Base-by-base conservation (phyloP, 2,797 vertebrate genomes). In the Malacoctenus gilli region DNA sequence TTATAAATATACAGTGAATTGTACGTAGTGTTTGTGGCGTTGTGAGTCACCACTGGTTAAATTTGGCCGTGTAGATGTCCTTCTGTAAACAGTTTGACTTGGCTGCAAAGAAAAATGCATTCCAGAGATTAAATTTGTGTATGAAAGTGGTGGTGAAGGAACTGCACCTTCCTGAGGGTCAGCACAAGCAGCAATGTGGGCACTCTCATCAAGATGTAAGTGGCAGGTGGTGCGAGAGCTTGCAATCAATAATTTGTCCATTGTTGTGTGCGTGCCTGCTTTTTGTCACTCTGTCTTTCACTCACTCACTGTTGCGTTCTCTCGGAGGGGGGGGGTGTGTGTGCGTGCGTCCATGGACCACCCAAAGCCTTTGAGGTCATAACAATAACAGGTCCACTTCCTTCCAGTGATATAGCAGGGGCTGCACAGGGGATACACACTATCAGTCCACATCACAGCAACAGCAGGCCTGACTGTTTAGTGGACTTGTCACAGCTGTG, bases 301-400 rank as follows among this genome's bases (percentile, higher is more conserved):
- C 28, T 32, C 37, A 38, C 15, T 43, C 40, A n/a, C n/a, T n/a
- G n/a, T n/a, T n/a, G n/a, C n/a, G n/a, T n/a, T n/a, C n/a, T n/a
- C n/a, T n/a, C n/a, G n/a, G 21, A 11, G n/a, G n/a, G n/a, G n/a
- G n/a, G n/a, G n/a, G n/a, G 8, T 32, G 8, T 32, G 30, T 10
- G 30, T 32, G 30, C 12, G 30, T 32, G 30, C 12, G 30, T 32
- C 9, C 11, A 11, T 32, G 30, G 90, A 90, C 90, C 92, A 92
- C 91, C 91, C 89, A 91, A 75, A 79, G 34, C 10, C 55, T 82
- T 80, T 80, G 37, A 60, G 79, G 41, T 75, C 68, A 70, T 86
- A 90, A 89, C 79, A 91, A 89, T 87, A 91, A 89, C 87, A 89
- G 74, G 68, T 77, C 75, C 57, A 72, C 77, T 87, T 91, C 84